phyloP scores from a whole-genome alignment of 2,113 vertebrate species.

The Rhinoptilus africanus region DNA sequence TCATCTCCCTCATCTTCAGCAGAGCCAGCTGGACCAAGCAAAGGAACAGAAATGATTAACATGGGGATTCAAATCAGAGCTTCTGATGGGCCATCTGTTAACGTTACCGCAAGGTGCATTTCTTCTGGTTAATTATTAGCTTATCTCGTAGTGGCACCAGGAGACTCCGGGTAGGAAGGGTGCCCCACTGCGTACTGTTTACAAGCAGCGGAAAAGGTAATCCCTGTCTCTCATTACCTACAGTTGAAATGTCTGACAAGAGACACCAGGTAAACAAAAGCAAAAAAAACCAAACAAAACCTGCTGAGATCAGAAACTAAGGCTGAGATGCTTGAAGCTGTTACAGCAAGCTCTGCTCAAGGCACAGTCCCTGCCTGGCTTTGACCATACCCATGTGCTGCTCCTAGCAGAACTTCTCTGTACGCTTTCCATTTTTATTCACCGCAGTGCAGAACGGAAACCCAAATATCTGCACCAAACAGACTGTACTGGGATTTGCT shows the following conservation, averaged over 20 bases:
- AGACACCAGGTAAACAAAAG: background rate
- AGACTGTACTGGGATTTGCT: background rate
- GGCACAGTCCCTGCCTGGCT: accelerated
- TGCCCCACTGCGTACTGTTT: background rate
- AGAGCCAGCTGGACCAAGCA: background rate
- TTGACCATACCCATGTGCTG: background rate
- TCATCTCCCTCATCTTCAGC: background rate
- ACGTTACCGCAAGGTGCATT: background rate
- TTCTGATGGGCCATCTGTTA: background rate
- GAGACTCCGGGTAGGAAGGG: background rate
- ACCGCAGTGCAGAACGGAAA: background rate
- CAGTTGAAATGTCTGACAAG: background rate
- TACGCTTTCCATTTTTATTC: background rate
- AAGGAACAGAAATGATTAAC: background rate
- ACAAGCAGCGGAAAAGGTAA: background rate
- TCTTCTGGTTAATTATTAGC: conserved; percentile 19
- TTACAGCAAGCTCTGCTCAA: background rate
- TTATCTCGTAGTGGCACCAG: background rate
- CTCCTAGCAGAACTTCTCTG: background rate
- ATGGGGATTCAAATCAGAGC: background rate
- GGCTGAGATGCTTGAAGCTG: background rate
- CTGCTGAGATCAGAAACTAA: background rate
- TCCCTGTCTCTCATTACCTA: background rate
- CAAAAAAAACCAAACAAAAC: background rate
- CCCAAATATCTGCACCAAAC: background rate